Base-by-base conservation (phyloP, 2,113 vertebrate species). In the Rhabdornis inornatus region DNA sequence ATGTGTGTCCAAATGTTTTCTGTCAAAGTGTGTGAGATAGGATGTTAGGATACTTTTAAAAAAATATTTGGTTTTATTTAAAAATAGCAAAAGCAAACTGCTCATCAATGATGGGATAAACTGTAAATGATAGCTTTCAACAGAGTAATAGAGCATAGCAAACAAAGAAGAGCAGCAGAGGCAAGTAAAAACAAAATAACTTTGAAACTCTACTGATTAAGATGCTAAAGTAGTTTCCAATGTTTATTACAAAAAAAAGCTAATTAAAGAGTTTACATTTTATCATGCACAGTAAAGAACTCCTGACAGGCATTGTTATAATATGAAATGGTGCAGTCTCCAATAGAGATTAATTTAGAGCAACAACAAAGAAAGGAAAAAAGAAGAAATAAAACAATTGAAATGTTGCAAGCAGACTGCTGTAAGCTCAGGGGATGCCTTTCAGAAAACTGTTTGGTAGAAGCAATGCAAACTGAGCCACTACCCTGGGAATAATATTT, bases 211-310 rank as follows among this genome's bases (percentile, higher is more conserved):
- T 42, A 49, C 86, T 93, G 81, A 92, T 94, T 95, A 94, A 94
- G 93, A 95, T 96, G 63, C 64, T 83, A 78, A 61, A 89, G 63
- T 65, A 52, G 80, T 97, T 96, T 90, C 56, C 47, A 74, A 55
- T 63, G 78, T 94, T 92, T 96, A 87, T 92, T 97, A 90, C 79
- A 37, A 81, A 93, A 45, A 95, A 95, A 95, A 92, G 68, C 78
- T 94, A 93, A 96, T 96, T 97, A 94, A 92, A 92, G 89, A 82
- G 85, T 92, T 96, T 95, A 88, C 35, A 63, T 96, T 97, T 97
- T 91, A 91, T 96, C 91, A 68, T 49, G 63, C 77, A 76, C 27
- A 30, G 65, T 91, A 95, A 94, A 95, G 89, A 90, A 88, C 57
- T 94, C 84, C 93, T 94, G 97, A 95, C 95, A 97, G 92, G 72